Base-by-base conservation (phyloP, 2,797 vertebrate species). In the Prionace glauca region DNA sequence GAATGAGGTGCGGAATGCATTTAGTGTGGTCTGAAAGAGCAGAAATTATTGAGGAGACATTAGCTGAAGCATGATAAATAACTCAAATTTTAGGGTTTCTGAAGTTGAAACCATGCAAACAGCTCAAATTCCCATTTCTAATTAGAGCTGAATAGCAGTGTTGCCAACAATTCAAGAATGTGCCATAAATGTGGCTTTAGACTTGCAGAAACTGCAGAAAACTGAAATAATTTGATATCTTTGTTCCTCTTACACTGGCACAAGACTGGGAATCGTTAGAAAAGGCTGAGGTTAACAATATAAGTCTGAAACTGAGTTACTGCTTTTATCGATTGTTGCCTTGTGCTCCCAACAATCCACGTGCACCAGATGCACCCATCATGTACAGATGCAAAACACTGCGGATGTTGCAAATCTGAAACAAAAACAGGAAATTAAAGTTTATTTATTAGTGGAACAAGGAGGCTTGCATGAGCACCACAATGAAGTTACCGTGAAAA, bases 31-130 rank as follows among this genome's bases (percentile, higher is more conserved):
- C 26, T 56, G 45, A 77, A 45, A 45, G 41, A 26, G 12, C 69
- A 95, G 36, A 95, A 74, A 72, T n/a, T 95, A 72, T 29, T 95
- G 45, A 60, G 56, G 72, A 72, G 69, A 92, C 62, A 67, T 22
- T 92, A n/a, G 62, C 62, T 92, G 11, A 2, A 72, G 29, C 71
- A 60, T 72, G 56, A 32, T 32, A 50, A 95, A 77, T 74, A 56
- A 41, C 45, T 74, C 29, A 74, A 77, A 95, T 32, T 32, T 32
- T 95, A 77, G 12, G 12, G 45, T 11, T 29, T 95, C 41, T 50
- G 50, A 77, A 95, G 26, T 16, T 29, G 65, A 41, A 94, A 71
- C 29, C 41, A 29, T 77, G 32, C 29, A 77, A 32, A 32, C n/a
- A 56, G 16, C 4, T n/a, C 50, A 16, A 72, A 94, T 74, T 50